phyloP scores from a whole-genome alignment of 2,888 invertebrate genomes.

The Labia minor region DNA sequence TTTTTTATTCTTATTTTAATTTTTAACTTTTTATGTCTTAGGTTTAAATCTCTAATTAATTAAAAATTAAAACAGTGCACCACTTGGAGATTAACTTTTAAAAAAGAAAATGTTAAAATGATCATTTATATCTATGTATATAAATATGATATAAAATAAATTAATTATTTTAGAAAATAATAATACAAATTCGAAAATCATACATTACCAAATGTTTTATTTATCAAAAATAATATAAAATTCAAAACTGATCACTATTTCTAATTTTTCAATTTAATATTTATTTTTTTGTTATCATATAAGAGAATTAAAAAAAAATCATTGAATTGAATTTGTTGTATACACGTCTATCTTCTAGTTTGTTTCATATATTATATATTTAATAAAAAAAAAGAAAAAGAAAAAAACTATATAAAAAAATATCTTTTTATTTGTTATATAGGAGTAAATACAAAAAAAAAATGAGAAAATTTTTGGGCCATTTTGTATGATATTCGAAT shows the following conservation, averaged over 20 bases:
- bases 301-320: too few species aligned
- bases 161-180: not conserved
- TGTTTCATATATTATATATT: not conserved
- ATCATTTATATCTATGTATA: not conserved
- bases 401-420: not conserved
- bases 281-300: too few species aligned
- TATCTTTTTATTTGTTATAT: not conserved
- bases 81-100: not conserved
- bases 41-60: too few species aligned
- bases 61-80: not conserved
- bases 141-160: not conserved
- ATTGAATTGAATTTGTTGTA: too few species aligned
- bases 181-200: slow-evolving; percentile 4
- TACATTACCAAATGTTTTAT: not conserved
- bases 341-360: too few species aligned
- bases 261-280: too few species aligned
- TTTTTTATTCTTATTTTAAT: not conserved
- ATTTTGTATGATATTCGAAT: not conserved
- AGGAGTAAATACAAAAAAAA: not conserved
- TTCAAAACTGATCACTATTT: too few species aligned
- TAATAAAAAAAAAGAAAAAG: not conserved
- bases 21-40: too few species aligned
- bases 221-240: not conserved
- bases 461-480: not conserved
- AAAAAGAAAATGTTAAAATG: not conserved